Percentiles rank a stretch among this genome's conserved stretches.
Evolutionary conservation across 2,113 vertebrate species (phyloP).

Genomic region (Cheilinus undulatus): DNA sequence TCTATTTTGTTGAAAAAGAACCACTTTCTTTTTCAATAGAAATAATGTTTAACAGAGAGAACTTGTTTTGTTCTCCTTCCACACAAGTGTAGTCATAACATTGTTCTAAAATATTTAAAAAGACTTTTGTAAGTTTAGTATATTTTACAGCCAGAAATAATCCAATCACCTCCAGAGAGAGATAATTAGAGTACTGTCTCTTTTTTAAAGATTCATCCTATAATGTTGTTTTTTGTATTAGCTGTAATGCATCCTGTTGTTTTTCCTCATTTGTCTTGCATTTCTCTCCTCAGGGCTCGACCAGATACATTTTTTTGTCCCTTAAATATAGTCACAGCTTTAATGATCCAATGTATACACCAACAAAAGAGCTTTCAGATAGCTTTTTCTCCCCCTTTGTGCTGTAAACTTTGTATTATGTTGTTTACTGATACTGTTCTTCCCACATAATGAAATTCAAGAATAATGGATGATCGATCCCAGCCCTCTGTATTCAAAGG

Average conservation of each 20-base stretch:
- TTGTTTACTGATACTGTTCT: conserved; percentile 68
- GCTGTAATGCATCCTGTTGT: neutral
- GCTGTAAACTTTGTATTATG: conserved; percentile 45
- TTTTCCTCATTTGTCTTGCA: conserved; percentile 4
- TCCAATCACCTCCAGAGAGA: neutral
- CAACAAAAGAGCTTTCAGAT: conserved; percentile 20
- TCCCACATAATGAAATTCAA: conserved; percentile 76
- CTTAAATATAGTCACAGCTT: neutral
- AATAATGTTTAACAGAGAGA: too few relatives aligned
- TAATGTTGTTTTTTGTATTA: neutral
- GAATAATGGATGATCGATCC: conserved; percentile 76
- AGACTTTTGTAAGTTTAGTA: too few relatives aligned
- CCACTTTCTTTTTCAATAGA: too few relatives aligned
- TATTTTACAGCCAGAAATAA: too few relatives aligned
- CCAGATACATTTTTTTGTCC: neutral
- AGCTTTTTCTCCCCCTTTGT: conserved; percentile 14
- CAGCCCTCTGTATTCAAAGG: conserved; percentile 52
- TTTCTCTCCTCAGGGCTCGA: neutral
- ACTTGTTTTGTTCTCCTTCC: too few relatives aligned
- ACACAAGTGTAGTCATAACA: too few relatives aligned
- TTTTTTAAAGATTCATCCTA: neutral
- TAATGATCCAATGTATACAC: neutral
- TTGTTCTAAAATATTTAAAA: too few relatives aligned
- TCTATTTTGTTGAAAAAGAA: too few relatives aligned
- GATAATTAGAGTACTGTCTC: neutral